Percentiles rank a stretch among this genome's conserved stretches.
These are phyloP conservation scores for Melipona quadrifasciata DNA, from an alignment of 1,140 invertebrate species.

Conservation along the genomic window DNA sequence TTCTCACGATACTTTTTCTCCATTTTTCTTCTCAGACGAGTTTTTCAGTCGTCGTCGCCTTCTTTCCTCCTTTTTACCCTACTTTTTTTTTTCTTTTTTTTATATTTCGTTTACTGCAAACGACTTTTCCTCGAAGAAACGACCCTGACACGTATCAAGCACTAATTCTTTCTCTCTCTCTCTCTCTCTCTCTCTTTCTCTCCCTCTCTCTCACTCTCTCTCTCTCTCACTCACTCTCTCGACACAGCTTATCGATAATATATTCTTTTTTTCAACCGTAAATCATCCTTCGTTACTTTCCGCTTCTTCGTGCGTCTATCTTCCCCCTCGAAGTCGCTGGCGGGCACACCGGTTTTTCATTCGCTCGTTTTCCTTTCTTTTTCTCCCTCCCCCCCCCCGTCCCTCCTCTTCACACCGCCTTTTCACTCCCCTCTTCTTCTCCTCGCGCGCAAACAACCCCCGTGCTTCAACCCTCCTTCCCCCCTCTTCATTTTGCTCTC, in stretches of 20 bases:
- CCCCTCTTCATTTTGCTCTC: neutral
- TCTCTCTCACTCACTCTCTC: constrained; percentile 31
- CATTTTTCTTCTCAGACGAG: too few relatives aligned
- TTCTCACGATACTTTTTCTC: neutral
- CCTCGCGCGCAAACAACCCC: neutral
- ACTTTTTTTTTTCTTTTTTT: neutral
- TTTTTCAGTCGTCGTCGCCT: neutral
- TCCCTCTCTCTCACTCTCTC: constrained; percentile 51
- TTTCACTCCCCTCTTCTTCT: neutral
- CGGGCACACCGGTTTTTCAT: constrained; percentile 60
- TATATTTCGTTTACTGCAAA: neutral
- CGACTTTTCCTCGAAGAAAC: constrained; percentile 51
- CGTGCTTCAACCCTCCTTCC: neutral
- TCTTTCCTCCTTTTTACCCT: constrained; percentile 19
- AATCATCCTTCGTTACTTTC: constrained; percentile 66
- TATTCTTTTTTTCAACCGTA: constrained; percentile 55
- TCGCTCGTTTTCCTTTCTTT: neutral
- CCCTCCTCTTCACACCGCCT: neutral
- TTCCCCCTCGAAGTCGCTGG: constrained; percentile 76
- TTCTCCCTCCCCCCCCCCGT: too few relatives aligned
- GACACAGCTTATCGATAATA: constrained; percentile 67
- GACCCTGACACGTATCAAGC: constrained; percentile 60
- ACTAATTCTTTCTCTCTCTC: constrained; percentile 56
- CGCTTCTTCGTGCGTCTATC: constrained; percentile 68
- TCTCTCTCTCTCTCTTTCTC: constrained; percentile 31